Evolutionary conservation across 2,113 vertebrate genomes (phyloP).

Genomic region (Nesoenas mayeri): DNA sequence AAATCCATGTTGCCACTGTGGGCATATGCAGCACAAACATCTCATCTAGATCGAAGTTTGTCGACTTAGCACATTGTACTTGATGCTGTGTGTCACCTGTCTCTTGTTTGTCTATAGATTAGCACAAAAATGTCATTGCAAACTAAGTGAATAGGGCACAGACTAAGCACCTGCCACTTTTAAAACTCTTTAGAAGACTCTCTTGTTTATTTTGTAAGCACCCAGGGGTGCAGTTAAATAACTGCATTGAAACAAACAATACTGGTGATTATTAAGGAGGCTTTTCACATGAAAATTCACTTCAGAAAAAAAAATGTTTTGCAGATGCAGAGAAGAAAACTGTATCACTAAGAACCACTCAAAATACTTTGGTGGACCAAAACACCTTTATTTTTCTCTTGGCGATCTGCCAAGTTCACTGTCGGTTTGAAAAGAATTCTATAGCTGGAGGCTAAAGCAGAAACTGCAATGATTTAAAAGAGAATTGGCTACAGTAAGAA

Average conservation of each 20-base stretch:
- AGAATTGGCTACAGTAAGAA: conserved; percentile 88
- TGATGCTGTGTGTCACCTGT: conserved; percentile 78
- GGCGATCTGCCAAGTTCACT: conserved; percentile 83
- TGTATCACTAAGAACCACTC: conserved; percentile 84
- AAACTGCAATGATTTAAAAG: conserved; percentile 88
- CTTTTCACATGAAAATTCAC: conserved; percentile 84
- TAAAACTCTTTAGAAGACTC: conserved; percentile 86
- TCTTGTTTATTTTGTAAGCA: conserved; percentile 87
- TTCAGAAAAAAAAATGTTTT: conserved; percentile 80
- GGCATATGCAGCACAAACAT: conserved; percentile 45
- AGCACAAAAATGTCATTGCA: conserved; percentile 79
- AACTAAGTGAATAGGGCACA: conserved; percentile 82
- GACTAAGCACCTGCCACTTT: conserved; percentile 93
- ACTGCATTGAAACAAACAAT: conserved; percentile 83
- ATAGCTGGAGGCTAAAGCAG: conserved; percentile 84
- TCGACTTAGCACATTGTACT: conserved; percentile 62
- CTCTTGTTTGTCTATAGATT: conserved; percentile 83
- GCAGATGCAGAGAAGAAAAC: conserved; percentile 84
- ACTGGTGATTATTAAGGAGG: conserved; percentile 80
- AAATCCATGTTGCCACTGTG: conserved; percentile 29
- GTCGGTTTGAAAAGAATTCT: conserved; percentile 85
- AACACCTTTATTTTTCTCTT: conserved; percentile 84
- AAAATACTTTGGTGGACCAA: conserved; percentile 80
- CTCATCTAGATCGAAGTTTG: conserved; percentile 64
- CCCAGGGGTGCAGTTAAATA: conserved; percentile 85